Evolutionary conservation across 1,140 invertebrate genomes (phyloP), one percentile per base, ranked within the genome.

Genomic region (Micrasema minimum): DNA sequence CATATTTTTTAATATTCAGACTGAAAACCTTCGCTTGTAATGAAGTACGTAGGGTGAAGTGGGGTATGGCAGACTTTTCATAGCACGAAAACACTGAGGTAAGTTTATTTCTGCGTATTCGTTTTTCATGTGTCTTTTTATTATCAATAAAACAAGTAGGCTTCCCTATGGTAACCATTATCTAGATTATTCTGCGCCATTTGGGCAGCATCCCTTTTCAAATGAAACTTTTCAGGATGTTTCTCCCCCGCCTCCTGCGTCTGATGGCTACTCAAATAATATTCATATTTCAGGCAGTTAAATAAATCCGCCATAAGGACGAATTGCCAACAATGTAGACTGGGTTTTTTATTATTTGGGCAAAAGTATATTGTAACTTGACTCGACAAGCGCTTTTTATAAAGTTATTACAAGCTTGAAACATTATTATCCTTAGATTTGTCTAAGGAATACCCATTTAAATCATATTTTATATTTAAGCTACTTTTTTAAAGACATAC

Each of bases 101-200:
- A 48, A 48, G 16, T 55, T 55, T 55, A 55, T 55, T 55, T 41
- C 35, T 41, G 55, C 59, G 43, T 64, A 26, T 48, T 64, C 41
- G 43, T 64, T 64, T 46, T 64, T 46, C 59, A 46, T 46, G 59
- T 64, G 22, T 64, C 59, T 46, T 64, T 64, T 64, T 64, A 64
- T 64, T 64, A 64, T 64, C 59, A 64, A 64, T 64, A 64, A n/a
- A 64, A 46, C 59, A 64, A 64, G 59, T 64, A 64, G 59, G 59
- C 41, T 11, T 48, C 59, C 59, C 22, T 46, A 64, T 64, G 31
- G 41, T 14, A 45, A 45, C 59, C 59, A 64, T 64, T 64, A 64
- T 64, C 59, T 64, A 64, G 59, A 64, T 64, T 64, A 64, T 64
- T 48, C 59, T 41, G 41, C 22, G 43, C 59, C 59, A 64, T 64